Evolutionary conservation across 2,797 vertebrate species (phyloP).

Genomic region (Merluccius polli): DNA sequence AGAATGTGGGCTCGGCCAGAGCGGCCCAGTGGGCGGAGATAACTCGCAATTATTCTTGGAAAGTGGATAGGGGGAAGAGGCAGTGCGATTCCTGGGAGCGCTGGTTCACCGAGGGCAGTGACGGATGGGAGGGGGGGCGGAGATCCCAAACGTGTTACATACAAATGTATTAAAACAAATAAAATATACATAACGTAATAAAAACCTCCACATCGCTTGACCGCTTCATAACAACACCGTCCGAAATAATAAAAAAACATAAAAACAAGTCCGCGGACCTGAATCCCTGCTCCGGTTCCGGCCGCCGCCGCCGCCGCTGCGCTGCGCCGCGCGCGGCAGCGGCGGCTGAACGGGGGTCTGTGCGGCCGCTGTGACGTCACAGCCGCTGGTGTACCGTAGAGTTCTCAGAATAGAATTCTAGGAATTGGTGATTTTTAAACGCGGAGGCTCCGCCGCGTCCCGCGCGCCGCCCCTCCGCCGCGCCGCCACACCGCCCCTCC

Average conservation of each 20-base stretch:
- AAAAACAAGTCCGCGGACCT: too few relatives aligned
- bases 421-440: constrained; percentile 73
- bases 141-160: neutral
- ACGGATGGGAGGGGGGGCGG: neutral
- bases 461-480: too few relatives aligned
- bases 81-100: constrained; percentile 55
- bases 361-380: constrained; percentile 69
- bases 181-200: too few relatives aligned
- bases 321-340: too few relatives aligned
- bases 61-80: constrained; percentile 71
- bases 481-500: too few relatives aligned
- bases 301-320: too few relatives aligned
- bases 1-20: constrained; percentile 60
- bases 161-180: neutral
- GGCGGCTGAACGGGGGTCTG: constrained; percentile 24
- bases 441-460: constrained; percentile 64
- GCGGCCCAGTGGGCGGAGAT: constrained; percentile 66
- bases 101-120: constrained; percentile 38
- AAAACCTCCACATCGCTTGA: too few relatives aligned
- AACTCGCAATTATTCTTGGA: constrained; percentile 66
- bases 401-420: constrained; percentile 80
- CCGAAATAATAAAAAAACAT: too few relatives aligned
- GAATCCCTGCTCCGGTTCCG: neutral
- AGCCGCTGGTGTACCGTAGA: constrained; percentile 59
- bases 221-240: too few relatives aligned